Evolutionary conservation across 23 tunicate genomes (phyloP).

Genomic region (Clavelina lepadiformis): DNA sequence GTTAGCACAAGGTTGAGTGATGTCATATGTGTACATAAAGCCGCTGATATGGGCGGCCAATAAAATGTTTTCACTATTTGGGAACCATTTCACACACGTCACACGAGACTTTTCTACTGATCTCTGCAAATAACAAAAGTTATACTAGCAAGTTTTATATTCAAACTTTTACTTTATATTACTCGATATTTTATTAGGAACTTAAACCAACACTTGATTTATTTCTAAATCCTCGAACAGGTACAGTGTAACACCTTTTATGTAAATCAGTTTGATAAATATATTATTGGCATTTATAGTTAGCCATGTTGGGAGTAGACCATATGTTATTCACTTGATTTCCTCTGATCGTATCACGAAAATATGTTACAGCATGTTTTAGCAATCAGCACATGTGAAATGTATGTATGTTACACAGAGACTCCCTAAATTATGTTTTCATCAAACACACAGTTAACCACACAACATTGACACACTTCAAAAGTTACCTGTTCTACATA

Average conservation of each 20-base stretch:
- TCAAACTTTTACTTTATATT: background rate
- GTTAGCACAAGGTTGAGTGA: constrained; percentile 50
- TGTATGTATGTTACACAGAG: background rate
- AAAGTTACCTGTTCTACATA: background rate
- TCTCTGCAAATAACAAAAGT: constrained; percentile 50
- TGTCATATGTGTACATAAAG: constrained; percentile 83
- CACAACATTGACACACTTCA: background rate
- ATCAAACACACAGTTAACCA: background rate
- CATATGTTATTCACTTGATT: too few relatives aligned
- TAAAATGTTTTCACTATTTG: constrained; percentile 55
- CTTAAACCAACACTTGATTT: background rate
- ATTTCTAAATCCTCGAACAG: too few relatives aligned
- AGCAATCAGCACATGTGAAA: too few relatives aligned
- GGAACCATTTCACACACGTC: constrained; percentile 93
- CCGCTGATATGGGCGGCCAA: constrained; percentile 78
- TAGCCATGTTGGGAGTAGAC: too few relatives aligned
- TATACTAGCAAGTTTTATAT: background rate
- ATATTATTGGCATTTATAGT: too few relatives aligned
- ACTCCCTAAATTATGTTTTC: background rate
- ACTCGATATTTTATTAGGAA: background rate
- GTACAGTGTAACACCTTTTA: too few relatives aligned
- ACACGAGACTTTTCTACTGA: constrained; percentile 78
- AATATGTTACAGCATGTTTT: too few relatives aligned
- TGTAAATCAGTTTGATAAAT: too few relatives aligned
- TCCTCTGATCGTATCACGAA: too few relatives aligned